Evolutionary conservation across 2,113 vertebrate genomes (phyloP).

Genomic region (Gasterosteus nipponicus): DNA sequence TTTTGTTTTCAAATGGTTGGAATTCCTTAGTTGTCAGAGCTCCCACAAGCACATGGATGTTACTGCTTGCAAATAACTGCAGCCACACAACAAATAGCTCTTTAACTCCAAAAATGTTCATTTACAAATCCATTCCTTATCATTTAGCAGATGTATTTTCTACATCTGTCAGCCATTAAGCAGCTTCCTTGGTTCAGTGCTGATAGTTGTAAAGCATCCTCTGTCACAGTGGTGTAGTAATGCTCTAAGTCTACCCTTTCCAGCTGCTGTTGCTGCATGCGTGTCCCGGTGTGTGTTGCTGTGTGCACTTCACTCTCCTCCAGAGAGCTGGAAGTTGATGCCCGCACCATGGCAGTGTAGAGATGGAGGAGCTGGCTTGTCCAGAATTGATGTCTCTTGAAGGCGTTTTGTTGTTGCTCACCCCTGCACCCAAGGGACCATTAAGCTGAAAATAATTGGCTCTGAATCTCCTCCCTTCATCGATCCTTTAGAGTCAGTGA

Average conservation of each 20-base stretch:
- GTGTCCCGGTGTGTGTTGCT: conserved; percentile 8
- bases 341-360: conserved; percentile 60
- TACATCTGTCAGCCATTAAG: conserved; percentile 63
- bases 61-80: neutral
- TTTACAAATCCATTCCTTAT: neutral
- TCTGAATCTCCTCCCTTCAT: conserved; percentile 83
- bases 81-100: neutral
- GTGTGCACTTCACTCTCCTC: conserved; percentile 52
- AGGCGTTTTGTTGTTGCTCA: conserved; percentile 85
- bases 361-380: conserved; percentile 77
- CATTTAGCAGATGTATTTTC: conserved; percentile 10
- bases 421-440: conserved; percentile 81
- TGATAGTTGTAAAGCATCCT: conserved; percentile 37
- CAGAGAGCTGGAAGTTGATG: conserved; percentile 66
- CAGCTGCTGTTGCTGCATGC: conserved; percentile 52
- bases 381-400: conserved; percentile 82
- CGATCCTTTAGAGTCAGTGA: conserved; percentile 85
- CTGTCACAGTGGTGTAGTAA: conserved; percentile 40
- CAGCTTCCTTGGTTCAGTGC: conserved; percentile 37
- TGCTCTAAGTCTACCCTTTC: conserved; percentile 40
- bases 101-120: neutral
- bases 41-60: neutral
- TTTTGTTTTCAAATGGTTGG: neutral
- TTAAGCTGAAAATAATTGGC: conserved; percentile 89
- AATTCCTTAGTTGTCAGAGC: neutral